Evolutionary conservation across 2,113 vertebrate species (phyloP), one percentile per base, ranked within the genome.

Genomic region (Platanista minor): DNA sequence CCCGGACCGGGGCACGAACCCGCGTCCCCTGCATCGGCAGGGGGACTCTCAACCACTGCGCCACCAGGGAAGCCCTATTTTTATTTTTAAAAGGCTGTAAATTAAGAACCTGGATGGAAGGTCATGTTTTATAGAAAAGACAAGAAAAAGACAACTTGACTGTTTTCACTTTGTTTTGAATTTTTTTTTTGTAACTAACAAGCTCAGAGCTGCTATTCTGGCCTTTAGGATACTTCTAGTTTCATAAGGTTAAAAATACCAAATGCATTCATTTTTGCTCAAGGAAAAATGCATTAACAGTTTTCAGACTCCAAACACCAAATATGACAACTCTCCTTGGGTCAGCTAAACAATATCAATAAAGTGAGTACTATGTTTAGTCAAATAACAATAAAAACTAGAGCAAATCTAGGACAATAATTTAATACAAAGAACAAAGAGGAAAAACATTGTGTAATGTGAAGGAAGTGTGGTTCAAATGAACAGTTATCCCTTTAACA

Each of bases 121-220:
- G 41, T 59, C 29, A 46, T 83, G 29, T 36, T 41, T 85, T 59
- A 77, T 46, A 67, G 46, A 74, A 87, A 95, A 46, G 13, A 54
- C n/a, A 4, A 90, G 61, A 66, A 83, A 95, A 92, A 67, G 46
- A 36, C 14, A 62, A 33, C 29, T 20, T 39, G 17, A 62, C 31
- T 90, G 81, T 71, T 93, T 94, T 95, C 86, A 54, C 25, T 96
- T 2, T n/a, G 29, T 89, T 66, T 71, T n/a, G 13, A 62, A 77
- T 15, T 66, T 64, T 85, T 87, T 14, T 64, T 62, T 86, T 87
- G 7, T 13, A 39, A 71, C 9, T 69, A 46, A 71, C 3, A 88
- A 93, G 23, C 43, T 85, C 89, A 25, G 41, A 71, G 25, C 64
- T 92, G 69, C 49, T 78, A 13, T 82, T 94, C 54, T 61, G n/a